phyloP scores from a whole-genome alignment of 2,797 vertebrate species.

The Acanthurus tractus region DNA sequence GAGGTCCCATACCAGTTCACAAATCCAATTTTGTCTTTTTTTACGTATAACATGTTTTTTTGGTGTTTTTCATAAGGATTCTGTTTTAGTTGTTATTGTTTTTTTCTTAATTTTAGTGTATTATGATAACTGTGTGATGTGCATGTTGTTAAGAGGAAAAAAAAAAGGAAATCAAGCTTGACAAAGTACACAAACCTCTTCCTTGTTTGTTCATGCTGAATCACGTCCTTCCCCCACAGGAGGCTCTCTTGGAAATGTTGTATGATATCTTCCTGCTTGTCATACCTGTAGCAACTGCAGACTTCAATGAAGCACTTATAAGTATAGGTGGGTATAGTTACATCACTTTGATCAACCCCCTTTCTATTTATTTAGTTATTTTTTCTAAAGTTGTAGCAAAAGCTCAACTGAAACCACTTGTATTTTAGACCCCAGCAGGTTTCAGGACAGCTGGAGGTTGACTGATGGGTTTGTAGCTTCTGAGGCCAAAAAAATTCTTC shows the following conservation, averaged over 20 bases:
- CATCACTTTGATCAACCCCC: background rate
- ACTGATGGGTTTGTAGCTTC: conserved; percentile 94
- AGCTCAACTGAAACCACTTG: background rate
- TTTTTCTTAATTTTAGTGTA: too few species aligned
- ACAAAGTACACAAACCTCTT: background rate
- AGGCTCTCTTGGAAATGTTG: conserved; percentile 91
- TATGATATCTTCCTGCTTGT: conserved; percentile 94
- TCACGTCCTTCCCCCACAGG: conserved; percentile 72
- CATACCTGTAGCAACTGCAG: conserved; percentile 89
- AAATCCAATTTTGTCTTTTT: too few species aligned
- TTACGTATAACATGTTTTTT: too few species aligned
- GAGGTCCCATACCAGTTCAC: too few species aligned
- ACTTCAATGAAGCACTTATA: conserved; percentile 92
- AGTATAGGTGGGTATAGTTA: conserved; percentile 86
- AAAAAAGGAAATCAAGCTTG: background rate
- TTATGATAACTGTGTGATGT: too few species aligned
- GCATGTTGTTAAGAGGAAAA: background rate
- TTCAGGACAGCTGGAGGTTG: conserved; percentile 93
- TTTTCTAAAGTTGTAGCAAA: conserved; percentile 57
- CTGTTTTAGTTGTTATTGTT: too few species aligned
- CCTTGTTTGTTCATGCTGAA: background rate
- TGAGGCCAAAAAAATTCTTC: conserved; percentile 92
- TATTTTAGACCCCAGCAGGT: conserved; percentile 89
- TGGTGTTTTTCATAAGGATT: too few species aligned
- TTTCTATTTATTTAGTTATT: background rate